Evolutionary conservation across 35 echinoderm and acorn worm species (phyloP), one percentile per base, ranked within the genome.

Genomic region (Ophiothrix spiculata): DNA sequence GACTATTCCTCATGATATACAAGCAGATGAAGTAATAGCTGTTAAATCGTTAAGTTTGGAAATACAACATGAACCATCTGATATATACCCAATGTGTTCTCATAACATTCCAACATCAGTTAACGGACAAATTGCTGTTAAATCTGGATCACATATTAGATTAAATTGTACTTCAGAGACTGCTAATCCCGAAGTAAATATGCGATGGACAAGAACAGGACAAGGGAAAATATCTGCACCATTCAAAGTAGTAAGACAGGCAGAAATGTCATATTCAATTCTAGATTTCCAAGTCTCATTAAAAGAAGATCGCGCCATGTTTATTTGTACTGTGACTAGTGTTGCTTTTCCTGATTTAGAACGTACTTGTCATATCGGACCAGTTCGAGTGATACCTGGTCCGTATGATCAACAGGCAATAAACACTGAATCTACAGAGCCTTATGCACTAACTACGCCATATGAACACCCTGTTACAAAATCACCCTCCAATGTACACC

Each of bases 151-250:
- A 15, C 17, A 28, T 4, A 69, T 69, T 69, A 2, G 3, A 15
- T 69, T 69, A n/a, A 69, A 69, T n/a, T 69, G 60, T 69, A 69
- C 60, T 69, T 69, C 60, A n/a, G 60, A 69, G 2, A 69, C 60
- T 4, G 60, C 60, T 4, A 12, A 69, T 25, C 60, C 60, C 3
- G 16, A 15, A 15, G 60, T 69, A 2, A 10, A 69, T 28, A 10
- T 69, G 29, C 4, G 29, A 69, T 69, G 60, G 60, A 6, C 3
- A 4, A 15, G 60, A 25, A 69, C 60, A 12, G 60, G 60, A n/a
- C 60, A 25, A 25, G 60, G 23, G 3, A 25, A 15, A 2, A 15
- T 69, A 15, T 28, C 60, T 2, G 60, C 60, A 25, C 8, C 1
- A 25, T 28, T 28, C 3, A 69, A 15, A 2, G 25, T 25, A 28